Conservation (phyloP, 2,888 invertebrate genomes). For the Ceratothoa steindachneri region DNA sequence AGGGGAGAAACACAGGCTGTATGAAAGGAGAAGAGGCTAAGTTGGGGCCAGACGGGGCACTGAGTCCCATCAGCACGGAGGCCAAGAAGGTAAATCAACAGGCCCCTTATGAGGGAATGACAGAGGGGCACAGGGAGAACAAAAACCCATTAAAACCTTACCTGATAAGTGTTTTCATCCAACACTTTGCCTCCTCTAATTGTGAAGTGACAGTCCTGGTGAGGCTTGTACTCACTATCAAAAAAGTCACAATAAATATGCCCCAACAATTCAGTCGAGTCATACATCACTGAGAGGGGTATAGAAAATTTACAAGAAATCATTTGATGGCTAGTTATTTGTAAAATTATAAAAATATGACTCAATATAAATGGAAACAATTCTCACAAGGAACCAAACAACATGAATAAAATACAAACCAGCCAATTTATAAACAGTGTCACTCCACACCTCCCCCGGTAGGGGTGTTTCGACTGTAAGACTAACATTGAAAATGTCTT, state of each 20-base stretch:
- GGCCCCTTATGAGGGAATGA: too few species aligned
- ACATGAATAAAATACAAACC: constrained; percentile 52
- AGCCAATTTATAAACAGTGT: constrained; percentile 86
- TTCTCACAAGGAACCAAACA: too few species aligned
- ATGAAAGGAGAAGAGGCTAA: too few species aligned
- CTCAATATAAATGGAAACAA: too few species aligned
- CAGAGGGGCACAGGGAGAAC: too few species aligned
- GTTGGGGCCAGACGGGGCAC: too few species aligned
- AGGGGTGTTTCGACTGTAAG: constrained; percentile 68
- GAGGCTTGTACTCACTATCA: constrained; percentile 82
- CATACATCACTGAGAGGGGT: constrained; percentile 66
- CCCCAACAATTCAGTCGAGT: constrained; percentile 75
- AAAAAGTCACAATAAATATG: constrained; percentile 97
- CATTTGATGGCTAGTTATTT: too few species aligned
- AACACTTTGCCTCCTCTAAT: constrained; percentile 84
- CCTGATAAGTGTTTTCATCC: constrained; percentile 76
- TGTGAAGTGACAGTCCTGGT: constrained; percentile 98
- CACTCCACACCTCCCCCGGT: constrained; percentile 79
- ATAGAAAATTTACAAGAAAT: constrained; percentile 18
- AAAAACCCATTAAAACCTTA: too few species aligned
- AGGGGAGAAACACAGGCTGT: too few species aligned
- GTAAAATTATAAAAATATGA: too few species aligned
- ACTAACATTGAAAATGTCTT: constrained; percentile 74
- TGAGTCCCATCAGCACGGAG: too few species aligned
- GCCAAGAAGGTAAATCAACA: too few species aligned